phyloP scores from a whole-genome alignment of 2,113 vertebrate species.

The Eretmochelys imbricata region DNA sequence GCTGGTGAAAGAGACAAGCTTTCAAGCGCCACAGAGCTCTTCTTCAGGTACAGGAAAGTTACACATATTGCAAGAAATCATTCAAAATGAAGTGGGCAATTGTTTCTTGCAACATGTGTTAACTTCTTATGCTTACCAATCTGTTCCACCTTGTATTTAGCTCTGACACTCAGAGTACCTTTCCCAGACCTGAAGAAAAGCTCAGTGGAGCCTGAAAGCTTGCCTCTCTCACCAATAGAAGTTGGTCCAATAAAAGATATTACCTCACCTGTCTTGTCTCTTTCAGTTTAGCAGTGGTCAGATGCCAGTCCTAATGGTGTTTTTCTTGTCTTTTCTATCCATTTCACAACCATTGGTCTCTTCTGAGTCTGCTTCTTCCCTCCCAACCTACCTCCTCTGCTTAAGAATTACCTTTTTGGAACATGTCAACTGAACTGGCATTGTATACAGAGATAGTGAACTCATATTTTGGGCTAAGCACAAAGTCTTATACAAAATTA shows the following conservation, averaged over 20 bases:
- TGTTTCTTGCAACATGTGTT: neutral
- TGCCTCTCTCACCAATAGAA: neutral
- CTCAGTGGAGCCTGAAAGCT: neutral
- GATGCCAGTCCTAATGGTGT: neutral
- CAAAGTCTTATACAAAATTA: neutral
- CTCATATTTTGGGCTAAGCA: neutral
- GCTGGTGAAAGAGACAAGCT: neutral
- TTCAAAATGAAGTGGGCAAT: neutral
- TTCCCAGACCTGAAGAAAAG: neutral
- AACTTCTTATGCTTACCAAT: neutral
- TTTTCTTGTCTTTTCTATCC: neutral
- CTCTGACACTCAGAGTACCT: neutral
- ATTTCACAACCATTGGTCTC: neutral
- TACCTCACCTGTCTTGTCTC: neutral
- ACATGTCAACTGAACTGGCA: fast-evolving
- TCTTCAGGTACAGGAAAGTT: neutral
- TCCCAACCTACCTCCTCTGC: neutral
- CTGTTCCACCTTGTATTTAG: neutral
- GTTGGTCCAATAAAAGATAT: neutral
- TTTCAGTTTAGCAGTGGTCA: neutral
- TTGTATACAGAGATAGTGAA: neutral
- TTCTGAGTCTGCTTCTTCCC: neutral
- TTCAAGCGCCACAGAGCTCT: neutral
- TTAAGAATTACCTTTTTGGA: neutral
- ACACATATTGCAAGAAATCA: neutral